These are phyloP conservation scores for Argynnis bischoffii DNA, from an alignment of 2,888 invertebrate genomes.

Conservation along the genomic window DNA sequence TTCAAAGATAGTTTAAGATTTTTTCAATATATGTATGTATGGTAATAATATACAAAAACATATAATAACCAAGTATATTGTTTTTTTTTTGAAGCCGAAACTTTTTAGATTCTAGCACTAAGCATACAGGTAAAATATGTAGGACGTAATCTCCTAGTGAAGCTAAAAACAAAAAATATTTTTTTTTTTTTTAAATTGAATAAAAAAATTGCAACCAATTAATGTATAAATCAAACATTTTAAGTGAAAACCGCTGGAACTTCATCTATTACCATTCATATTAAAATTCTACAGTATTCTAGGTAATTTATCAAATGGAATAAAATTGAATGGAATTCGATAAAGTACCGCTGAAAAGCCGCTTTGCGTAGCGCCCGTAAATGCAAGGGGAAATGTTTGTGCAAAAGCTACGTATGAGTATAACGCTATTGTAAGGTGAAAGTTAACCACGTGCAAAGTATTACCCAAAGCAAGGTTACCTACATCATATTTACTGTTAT, in stretches of 20 bases:
- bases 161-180: too few species aligned
- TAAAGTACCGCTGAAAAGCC: constrained; percentile 42
- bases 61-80: too few species aligned
- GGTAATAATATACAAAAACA: too few species aligned
- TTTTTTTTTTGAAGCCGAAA: too few species aligned
- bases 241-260: constrained; percentile 1
- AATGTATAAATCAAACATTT: neutral
- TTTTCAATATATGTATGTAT: too few species aligned
- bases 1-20: too few species aligned
- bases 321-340: constrained; percentile 41
- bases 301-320: constrained; percentile 37
- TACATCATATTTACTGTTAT: too few species aligned
- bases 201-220: neutral
- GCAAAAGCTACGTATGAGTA: constrained; percentile 29
- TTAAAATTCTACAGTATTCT: constrained; percentile 3
- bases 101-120: too few species aligned
- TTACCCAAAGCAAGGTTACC: too few species aligned
- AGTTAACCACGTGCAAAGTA: constrained; percentile 19
- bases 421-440: constrained; percentile 40
- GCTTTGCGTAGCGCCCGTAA: constrained; percentile 39
- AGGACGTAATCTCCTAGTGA: too few species aligned
- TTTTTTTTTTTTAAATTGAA: too few species aligned
- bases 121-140: too few species aligned
- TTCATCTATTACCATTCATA: constrained; percentile 4
- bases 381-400: constrained; percentile 36